Base-by-base conservation (phyloP, 2,797 vertebrate species). In the Lagocephalus sceleratus region DNA sequence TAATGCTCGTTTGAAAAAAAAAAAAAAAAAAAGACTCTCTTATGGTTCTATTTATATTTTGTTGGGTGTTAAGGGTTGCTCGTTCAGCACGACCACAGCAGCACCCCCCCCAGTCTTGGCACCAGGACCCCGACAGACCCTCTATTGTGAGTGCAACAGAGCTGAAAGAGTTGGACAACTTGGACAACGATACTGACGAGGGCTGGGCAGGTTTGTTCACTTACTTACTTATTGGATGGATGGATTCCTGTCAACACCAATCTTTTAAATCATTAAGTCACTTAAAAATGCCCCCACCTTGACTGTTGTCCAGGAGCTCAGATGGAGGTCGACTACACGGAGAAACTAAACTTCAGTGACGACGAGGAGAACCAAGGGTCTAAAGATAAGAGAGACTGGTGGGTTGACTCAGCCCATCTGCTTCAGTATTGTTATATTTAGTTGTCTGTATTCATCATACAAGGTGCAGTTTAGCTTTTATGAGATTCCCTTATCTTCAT, bases 291-390 rank as follows among this genome's bases (percentile, higher is more conserved):
- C 7, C 49, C 16, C 2, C 52, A 5, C 41, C 1, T 10, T 1
- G 7, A 63, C 15, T 55, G 26, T 10, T 38, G 19, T 40, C 49
- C 76, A 99, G 97, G 97, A 81, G 96, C 96, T 74, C 97, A 99
- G 71, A 98, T 95, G 90, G 97, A 99, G 85, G 97, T 99, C 56
- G 97, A 99, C 86, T 99, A 99, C 74, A 95, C 95, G 0, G 97
- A 99, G 71, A 97, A 99, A 83, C 85, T 99, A 15, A 99, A 99
- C 79, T 99, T 99, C 86, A 99, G 97, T 52, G 97, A 99, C 20
- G 97, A 99, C 40, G 97, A 99, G 62, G 97, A 99, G 44, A 95
- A 96, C 85, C 95, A 95, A 72, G 87, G 91, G 63, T 84, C 82
- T 75, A 99, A 96, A 78, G 96, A 97, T 1, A 95, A 94, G 75